Evolutionary conservation across 1,140 invertebrate genomes (phyloP).

Genomic region (Helicoverpa armigera): DNA sequence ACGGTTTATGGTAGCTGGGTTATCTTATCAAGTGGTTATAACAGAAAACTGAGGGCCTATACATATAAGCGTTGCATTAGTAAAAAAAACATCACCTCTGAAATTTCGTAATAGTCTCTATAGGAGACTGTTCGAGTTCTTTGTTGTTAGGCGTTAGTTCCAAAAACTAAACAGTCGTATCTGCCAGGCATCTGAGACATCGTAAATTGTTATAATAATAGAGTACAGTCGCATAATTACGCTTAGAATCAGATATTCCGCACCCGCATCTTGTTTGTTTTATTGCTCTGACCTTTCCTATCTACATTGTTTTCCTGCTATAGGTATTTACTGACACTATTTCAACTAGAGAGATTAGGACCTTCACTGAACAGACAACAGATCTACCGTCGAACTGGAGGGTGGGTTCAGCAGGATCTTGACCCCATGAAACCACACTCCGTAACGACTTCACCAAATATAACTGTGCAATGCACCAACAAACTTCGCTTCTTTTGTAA

Average conservation of each 20-base stretch:
- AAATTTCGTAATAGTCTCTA: background rate
- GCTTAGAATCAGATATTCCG: conserved; percentile 15
- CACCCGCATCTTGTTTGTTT: conserved; percentile 16
- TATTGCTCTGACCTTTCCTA: conserved; percentile 28
- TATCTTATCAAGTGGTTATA: too few species aligned
- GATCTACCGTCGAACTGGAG: background rate
- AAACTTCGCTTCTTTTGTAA: background rate
- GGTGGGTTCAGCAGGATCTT: conserved; percentile 30
- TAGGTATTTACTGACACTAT: background rate
- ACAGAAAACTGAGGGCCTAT: too few species aligned
- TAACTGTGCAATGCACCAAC: conserved; percentile 6
- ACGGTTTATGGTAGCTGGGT: too few species aligned
- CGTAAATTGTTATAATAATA: background rate
- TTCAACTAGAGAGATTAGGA: conserved; percentile 18
- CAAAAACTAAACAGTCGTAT: too few species aligned
- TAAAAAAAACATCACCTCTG: too few species aligned
- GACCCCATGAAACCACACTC: conserved; percentile 25
- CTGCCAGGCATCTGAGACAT: too few species aligned
- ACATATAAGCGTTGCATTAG: too few species aligned
- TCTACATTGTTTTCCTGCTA: conserved; percentile 6
- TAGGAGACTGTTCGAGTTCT: too few species aligned
- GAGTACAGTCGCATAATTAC: background rate
- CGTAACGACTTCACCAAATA: conserved; percentile 37
- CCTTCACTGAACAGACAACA: conserved; percentile 24
- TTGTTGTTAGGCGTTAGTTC: too few species aligned